These are phyloP conservation scores for Tyrophagus putrescentiae DNA, from an alignment of 1,140 invertebrate genomes.

Conservation along the genomic window DNA sequence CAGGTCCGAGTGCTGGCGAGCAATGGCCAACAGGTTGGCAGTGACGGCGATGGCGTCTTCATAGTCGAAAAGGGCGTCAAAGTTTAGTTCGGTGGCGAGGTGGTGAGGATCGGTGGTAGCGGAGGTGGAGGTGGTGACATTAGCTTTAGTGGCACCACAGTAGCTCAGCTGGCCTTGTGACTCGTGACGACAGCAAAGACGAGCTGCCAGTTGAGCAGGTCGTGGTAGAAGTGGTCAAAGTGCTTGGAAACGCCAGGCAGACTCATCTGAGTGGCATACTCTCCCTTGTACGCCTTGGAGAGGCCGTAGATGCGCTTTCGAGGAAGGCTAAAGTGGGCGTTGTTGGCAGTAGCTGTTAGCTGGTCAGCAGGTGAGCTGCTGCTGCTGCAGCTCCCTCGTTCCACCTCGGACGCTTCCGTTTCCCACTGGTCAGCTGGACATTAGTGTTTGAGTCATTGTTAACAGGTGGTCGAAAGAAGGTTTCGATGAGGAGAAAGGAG, in stretches of 20 bases:
- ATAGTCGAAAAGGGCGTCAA: conserved; percentile 7
- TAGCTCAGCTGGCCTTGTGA: background rate
- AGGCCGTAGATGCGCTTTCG: conserved; percentile 2
- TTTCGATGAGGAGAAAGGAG: conserved; percentile 7
- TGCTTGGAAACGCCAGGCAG: background rate
- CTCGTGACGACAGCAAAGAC: background rate
- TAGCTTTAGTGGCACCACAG: background rate
- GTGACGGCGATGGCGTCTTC: conserved; percentile 4
- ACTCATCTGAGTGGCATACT: background rate
- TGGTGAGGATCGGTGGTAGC: no score
- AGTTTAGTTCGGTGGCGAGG: conserved; percentile 4
- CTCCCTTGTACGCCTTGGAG: background rate
- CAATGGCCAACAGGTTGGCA: background rate
- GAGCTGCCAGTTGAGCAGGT: conserved; percentile 13
- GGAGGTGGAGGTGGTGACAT: no score
- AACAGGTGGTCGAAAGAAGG: background rate
- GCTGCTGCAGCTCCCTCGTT: no score
- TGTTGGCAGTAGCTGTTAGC: background rate
- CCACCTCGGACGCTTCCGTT: no score
- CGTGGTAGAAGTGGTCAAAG: background rate
- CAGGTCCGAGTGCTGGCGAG: conserved; percentile 1
- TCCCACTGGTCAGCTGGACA: background rate
- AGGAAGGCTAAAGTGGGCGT: background rate
- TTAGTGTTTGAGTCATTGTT: background rate
- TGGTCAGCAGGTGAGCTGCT: no score